Evolutionary conservation across 1,140 invertebrate species (phyloP).

Genomic region (Orussus abietinus): DNA sequence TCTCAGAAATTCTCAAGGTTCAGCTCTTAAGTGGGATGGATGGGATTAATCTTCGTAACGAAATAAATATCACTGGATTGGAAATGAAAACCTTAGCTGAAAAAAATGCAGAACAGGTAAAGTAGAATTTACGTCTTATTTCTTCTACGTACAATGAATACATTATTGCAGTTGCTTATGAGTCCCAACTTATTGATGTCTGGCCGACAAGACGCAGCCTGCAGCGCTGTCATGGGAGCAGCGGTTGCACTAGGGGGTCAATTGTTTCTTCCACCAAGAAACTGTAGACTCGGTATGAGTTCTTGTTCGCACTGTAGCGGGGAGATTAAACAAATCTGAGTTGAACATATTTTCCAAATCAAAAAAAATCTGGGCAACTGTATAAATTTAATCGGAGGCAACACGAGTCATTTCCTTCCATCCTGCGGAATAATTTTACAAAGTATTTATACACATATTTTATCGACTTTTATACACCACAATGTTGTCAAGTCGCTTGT

Average conservation of each 20-base stretch:
- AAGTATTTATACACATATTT: no score
- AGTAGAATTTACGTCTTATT: constrained; percentile 6
- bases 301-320: constrained; percentile 53
- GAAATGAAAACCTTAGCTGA: constrained; percentile 48
- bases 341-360: constrained; percentile 4
- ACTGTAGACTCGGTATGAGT: constrained; percentile 27
- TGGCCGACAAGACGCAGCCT: constrained; percentile 49
- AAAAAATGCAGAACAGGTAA: constrained; percentile 46
- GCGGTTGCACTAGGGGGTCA: constrained; percentile 48
- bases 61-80: constrained; percentile 40
- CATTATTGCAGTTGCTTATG: constrained; percentile 36
- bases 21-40: constrained; percentile 50
- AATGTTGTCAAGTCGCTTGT: no score
- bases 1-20: constrained; percentile 52
- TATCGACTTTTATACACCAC: no score
- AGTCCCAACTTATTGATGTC: constrained; percentile 46
- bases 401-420: no score
- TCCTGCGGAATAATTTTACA: no score
- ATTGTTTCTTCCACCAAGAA: constrained; percentile 40
- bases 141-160: constrained; percentile 7
- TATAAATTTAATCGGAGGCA: not conserved
- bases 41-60: constrained; percentile 33
- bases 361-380: not conserved
- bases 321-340: constrained; percentile 50
- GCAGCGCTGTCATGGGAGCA: constrained; percentile 53